Percentiles rank a stretch among this genome's conserved stretches.
Evolutionary conservation across 1,140 invertebrate genomes (phyloP).

Genomic region (Physella acuta): DNA sequence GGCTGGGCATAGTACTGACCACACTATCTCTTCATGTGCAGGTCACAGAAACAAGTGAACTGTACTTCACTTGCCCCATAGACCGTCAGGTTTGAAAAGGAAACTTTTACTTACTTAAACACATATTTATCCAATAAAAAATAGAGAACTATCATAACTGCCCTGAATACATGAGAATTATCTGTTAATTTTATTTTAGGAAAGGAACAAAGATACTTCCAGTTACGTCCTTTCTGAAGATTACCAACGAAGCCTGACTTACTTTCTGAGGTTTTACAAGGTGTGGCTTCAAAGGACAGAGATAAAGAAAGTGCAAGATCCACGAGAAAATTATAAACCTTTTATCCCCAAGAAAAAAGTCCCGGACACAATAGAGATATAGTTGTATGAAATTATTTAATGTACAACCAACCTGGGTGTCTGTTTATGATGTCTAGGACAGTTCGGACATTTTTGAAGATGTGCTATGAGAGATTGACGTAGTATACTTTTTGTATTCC

Average conservation of each 20-base stretch:
- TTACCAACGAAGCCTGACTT: constrained; percentile 27
- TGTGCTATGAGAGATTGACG: no score
- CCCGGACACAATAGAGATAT: no score
- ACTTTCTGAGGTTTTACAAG: constrained; percentile 35
- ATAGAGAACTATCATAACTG: not conserved
- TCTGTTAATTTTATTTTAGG: constrained; percentile 29
- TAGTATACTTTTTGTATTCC: no score
- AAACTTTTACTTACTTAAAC: not conserved
- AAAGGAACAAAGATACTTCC: constrained; percentile 19
- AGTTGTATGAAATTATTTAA: no score
- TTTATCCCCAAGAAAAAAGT: not conserved
- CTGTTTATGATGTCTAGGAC: no score
- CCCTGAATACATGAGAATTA: not conserved
- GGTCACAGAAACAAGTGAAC: no score
- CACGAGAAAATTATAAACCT: constrained; percentile 27
- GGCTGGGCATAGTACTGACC: no score
- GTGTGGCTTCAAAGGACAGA: constrained; percentile 32
- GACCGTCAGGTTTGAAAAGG: no score
- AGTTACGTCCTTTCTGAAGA: constrained; percentile 16
- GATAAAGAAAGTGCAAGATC: constrained; percentile 23
- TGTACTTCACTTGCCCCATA: no score
- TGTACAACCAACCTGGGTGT: no score
- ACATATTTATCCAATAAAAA: not conserved
- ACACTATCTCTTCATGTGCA: no score
- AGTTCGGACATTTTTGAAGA: no score